These are phyloP conservation scores for Monomorium pharaonis DNA, from an alignment of 1,140 invertebrate genomes.

Conservation along the genomic window DNA sequence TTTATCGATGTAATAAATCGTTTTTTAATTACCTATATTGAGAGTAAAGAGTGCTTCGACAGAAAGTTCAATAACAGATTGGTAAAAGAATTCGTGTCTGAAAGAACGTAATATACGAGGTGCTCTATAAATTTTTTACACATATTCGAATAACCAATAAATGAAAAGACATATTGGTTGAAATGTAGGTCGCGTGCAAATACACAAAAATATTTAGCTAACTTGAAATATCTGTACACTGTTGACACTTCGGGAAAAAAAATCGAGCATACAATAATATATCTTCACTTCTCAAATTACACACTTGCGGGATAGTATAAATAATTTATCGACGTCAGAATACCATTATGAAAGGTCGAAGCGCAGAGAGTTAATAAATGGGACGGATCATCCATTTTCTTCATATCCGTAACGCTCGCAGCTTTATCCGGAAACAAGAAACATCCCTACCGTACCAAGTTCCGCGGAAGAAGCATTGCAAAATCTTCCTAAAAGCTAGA, in stretches of 20 bases:
- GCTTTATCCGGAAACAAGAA: constrained; percentile 52
- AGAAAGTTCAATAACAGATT: not conserved
- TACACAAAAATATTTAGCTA: constrained; percentile 33
- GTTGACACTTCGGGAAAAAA: not conserved
- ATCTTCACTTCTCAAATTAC: not conserved
- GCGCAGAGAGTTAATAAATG: constrained; percentile 36
- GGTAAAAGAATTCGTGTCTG: constrained; percentile 1
- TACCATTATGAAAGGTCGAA: not conserved
- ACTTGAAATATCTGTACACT: constrained; percentile 9
- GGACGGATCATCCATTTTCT: constrained; percentile 24
- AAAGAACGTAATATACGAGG: not conserved
- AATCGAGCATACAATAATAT: not conserved
- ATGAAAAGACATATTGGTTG: constrained; percentile 38
- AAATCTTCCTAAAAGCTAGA: constrained; percentile 58
- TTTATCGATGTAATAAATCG: not conserved
- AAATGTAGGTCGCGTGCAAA: constrained; percentile 36
- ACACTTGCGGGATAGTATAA: not conserved
- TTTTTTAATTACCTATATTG: not conserved
- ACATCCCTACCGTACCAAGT: constrained; percentile 5
- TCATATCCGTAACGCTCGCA: constrained; percentile 30
- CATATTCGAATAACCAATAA: constrained; percentile 32
- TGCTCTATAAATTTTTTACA: constrained; percentile 40
- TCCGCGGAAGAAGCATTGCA: constrained; percentile 34
- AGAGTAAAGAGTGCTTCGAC: not conserved
- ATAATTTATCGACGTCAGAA: constrained; percentile 26